Evolutionary conservation across 2,797 vertebrate species (phyloP), one percentile per base, ranked within the genome.

Genomic region (Paguma larvata): DNA sequence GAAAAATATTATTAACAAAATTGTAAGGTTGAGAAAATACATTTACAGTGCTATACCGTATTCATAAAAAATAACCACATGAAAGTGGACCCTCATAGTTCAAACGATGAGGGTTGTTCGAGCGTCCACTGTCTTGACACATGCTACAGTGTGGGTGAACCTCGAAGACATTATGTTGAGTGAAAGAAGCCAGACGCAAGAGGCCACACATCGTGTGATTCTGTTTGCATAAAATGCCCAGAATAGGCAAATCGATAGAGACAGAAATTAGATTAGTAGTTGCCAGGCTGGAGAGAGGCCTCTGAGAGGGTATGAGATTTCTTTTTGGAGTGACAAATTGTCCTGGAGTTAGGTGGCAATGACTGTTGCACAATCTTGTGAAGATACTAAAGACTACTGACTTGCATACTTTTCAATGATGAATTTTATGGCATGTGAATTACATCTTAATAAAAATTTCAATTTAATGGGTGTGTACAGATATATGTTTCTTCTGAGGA

Each of bases 381-480:
- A 97, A 83, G 63, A 75, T 15, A 70, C 14, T 75, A 38, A 92
- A 90, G 85, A 80, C 6, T 34, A 79, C 23, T 62, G 84, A 62
- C 82, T 0, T 53, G 41, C 19, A 91, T 16, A 27, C 10, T 84
- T 95, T 84, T 21, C 84, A 94, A n/a, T 30, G 62, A 23, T 11
- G 14, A 73, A 18, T 77, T 97, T 88, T 67, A 83, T 78, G 75
- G 23, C 38, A 27, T 77, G 56, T 94, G 56, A 89, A 67, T 77
- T 85, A 56, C 34, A 68, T 79, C 56, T 91, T 65, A 89, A 62
- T 79, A 62, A 83, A 67, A 75, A 32, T 10, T 48, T 77, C 46
- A 13, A 32, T 5, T 67, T 11, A 77, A 23, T 84, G 5, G 62
- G 4, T 79, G 10, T 32, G 18, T 48, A 30, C 1, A 90, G 72